Base-by-base conservation (phyloP, 2,797 vertebrate species). In the Valencia hispanica region DNA sequence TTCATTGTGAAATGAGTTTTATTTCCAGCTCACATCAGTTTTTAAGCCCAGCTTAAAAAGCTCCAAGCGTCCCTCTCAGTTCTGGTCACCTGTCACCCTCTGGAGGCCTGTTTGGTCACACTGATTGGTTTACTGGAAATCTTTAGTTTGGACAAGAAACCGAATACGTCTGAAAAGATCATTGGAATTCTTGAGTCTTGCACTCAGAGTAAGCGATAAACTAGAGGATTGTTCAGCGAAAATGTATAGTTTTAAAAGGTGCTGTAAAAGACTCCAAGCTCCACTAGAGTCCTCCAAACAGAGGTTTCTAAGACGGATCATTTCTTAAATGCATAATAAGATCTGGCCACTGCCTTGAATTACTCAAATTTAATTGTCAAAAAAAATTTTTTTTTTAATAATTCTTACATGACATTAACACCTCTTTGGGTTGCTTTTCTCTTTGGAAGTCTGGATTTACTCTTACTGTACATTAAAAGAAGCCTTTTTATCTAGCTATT, bases 31-130 rank as follows among this genome's bases (percentile, higher is more conserved):
- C 27, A 27, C 53, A 27, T 30, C 5, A 4, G 17, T 68, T 7
- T 61, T 41, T 70, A 57, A n/a, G 5, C 50, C 57, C 43, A 57
- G 2, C 71, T 53, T 53, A 2, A 18, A 32, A n/a, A n/a, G n/a
- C n/a, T 34, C 34, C 59, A 61, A 11, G n/a, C 70, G 45, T 65
- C 30, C 45, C 32, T n/a, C 63, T 51, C 15, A 43, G 18, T 72
- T 77, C 75, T 69, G 68, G 3, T 84, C 81, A 83, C 75, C 68
- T 91, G 81, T 84, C 88, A 43, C 87, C 90, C 83, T 74, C 89
- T 84, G 74, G 75, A 89, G 92, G 89, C 25, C 71, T 63, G 7
- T 73, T 55, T 69, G 15, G 63, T 74, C 59, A 36, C 39, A 34
- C 17, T 5, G 34, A 73, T 41, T 47, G 70, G 45, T 80, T 68